phyloP scores from a whole-genome alignment of 2,113 vertebrate species.

The Dipodomys merriami region DNA sequence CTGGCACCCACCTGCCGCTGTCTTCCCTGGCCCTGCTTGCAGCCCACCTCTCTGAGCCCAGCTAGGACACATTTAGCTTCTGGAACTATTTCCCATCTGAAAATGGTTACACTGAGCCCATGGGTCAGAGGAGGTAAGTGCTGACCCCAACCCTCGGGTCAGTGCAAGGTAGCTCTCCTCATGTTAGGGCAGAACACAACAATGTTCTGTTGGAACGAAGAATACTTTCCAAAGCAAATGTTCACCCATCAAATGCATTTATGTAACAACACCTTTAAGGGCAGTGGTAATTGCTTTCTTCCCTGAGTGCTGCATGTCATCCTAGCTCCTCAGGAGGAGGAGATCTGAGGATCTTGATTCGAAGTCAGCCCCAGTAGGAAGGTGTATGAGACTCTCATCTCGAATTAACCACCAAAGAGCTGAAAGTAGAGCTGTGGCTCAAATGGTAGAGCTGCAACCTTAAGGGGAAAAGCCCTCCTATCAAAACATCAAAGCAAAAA shows the following conservation, averaged over 20 bases:
- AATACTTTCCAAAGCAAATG: background rate
- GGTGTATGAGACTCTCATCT: too few relatives aligned
- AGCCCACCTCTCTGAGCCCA: background rate
- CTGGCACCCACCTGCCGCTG: too few relatives aligned
- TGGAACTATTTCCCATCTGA: background rate
- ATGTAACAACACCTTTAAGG: accelerated
- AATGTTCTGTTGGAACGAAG: accelerated
- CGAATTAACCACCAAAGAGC: too few relatives aligned
- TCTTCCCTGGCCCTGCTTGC: background rate
- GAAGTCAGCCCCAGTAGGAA: too few relatives aligned
- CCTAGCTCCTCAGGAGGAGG: too few relatives aligned
- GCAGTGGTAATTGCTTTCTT: too few relatives aligned
- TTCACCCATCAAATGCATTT: accelerated
- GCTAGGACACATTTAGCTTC: background rate
- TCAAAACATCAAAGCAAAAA: too few relatives aligned
- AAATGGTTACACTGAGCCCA: background rate
- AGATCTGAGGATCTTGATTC: too few relatives aligned
- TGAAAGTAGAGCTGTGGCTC: too few relatives aligned
- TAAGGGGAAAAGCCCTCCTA: too few relatives aligned
- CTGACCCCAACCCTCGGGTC: accelerated
- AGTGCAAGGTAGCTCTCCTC: accelerated
- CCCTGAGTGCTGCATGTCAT: too few relatives aligned
- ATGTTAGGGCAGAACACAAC: accelerated
- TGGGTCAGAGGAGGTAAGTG: accelerated
- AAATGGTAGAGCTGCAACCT: too few relatives aligned